phyloP scores from a whole-genome alignment of 2,113 vertebrate species.

The Trichomycterus rosablanca region DNA sequence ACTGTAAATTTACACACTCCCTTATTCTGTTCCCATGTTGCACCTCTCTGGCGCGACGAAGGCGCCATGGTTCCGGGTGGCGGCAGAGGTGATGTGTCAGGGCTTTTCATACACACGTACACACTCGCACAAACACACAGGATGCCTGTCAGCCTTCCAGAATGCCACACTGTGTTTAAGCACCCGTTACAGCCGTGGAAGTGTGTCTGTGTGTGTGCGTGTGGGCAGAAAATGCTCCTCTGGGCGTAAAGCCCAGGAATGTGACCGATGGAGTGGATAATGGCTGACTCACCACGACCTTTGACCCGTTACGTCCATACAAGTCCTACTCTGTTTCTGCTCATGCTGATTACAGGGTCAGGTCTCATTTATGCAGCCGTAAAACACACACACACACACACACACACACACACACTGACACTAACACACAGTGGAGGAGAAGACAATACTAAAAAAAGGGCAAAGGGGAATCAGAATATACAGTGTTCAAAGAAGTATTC shows the following conservation, averaged over 20 bases:
- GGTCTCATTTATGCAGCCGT: slow-evolving; percentile 52
- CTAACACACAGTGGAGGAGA: slow-evolving; percentile 11
- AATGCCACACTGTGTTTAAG: too few relatives aligned
- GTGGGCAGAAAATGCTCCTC: slow-evolving; percentile 66
- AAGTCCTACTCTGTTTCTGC: slow-evolving; percentile 78
- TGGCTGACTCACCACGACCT: slow-evolving; percentile 70
- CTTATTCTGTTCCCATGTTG: neutral
- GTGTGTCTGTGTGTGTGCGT: slow-evolving; percentile 13
- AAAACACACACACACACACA: slow-evolving; percentile 47
- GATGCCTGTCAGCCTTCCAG: too few relatives aligned
- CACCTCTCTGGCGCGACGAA: neutral
- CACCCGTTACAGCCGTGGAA: slow-evolving; percentile 12
- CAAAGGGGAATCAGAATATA: too few relatives aligned
- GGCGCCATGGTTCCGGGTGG: neutral
- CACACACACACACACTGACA: slow-evolving; percentile 38
- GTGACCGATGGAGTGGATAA: slow-evolving; percentile 51
- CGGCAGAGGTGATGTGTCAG: neutral
- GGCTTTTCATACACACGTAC: neutral
- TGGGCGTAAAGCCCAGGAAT: slow-evolving; percentile 72
- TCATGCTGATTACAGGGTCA: slow-evolving; percentile 73
- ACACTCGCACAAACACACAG: neutral
- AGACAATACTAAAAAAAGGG: slow-evolving; percentile 56
- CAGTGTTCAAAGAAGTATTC: too few relatives aligned
- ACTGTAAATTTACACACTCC: neutral
- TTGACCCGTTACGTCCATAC: slow-evolving; percentile 70